Percentiles rank a stretch among this genome's conserved stretches.
These are phyloP conservation scores for Eilema caniola DNA, from an alignment of 2,888 invertebrate genomes.

Conservation along the genomic window DNA sequence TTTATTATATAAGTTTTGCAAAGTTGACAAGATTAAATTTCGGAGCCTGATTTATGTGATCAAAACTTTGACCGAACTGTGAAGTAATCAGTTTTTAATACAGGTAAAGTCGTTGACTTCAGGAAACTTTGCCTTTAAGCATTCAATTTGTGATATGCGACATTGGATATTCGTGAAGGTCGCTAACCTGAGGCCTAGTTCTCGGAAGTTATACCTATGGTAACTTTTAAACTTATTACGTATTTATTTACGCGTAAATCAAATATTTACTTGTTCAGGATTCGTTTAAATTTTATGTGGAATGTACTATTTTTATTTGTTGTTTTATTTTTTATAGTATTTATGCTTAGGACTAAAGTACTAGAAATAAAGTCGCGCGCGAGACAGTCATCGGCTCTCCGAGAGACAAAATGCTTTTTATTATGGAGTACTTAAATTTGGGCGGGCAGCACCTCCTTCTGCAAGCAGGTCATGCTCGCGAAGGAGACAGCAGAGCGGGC, in stretches of 20 bases:
- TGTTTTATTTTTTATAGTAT: background rate
- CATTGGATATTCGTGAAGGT: conserved; percentile 23
- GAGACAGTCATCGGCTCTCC: too few relatives aligned
- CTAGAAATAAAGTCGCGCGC: too few relatives aligned
- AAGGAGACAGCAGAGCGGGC: too few relatives aligned
- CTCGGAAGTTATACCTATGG: background rate
- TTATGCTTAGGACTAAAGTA: too few relatives aligned
- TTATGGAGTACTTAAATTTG: too few relatives aligned
- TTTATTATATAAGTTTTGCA: background rate
- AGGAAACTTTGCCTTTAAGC: conserved; percentile 26
- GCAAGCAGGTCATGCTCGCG: too few relatives aligned
- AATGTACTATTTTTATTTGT: background rate
- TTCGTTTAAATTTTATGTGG: background rate
- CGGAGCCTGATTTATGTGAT: conserved; percentile 9
- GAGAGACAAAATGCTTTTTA: too few relatives aligned
- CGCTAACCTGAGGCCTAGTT: conserved; percentile 9
- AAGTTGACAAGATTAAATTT: conserved; percentile 13
- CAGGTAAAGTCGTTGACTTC: conserved; percentile 17
- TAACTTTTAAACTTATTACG: background rate
- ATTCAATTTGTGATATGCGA: conserved; percentile 32
- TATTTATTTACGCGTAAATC: background rate
- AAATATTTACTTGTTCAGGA: background rate
- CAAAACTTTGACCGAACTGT: conserved; percentile 40
- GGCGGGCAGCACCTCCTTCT: too few relatives aligned
- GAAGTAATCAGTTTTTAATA: conserved; percentile 22